Base-by-base conservation (phyloP, 2,113 vertebrate species). In the Syrrhaptes paradoxus region DNA sequence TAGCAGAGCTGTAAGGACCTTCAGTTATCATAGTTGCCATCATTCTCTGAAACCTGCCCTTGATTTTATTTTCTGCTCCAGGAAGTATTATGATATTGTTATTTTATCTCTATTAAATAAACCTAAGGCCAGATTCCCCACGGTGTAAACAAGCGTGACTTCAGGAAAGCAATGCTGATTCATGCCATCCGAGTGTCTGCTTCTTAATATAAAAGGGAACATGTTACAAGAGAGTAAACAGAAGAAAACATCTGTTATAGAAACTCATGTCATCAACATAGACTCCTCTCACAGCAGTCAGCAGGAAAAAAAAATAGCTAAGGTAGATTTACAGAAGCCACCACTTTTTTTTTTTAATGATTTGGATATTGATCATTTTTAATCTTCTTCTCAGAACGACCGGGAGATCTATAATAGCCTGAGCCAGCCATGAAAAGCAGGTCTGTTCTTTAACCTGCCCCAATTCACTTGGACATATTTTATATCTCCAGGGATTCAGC, bases 401-500 rank as follows among this genome's bases (percentile, higher is more conserved):
- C 32, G 3, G 89, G 96, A 97, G 97, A 97, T 97, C 75, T 97
- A 94, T 96, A 96, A 97, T 78, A 79, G 61, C 88, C 83, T 92
- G 92, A 97, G 92, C 58, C 87, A 91, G 93, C 95, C 85, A 93
- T 78, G 96, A 96, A 97, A 97, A 96, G 96, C 84, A 2, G 67
- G 92, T 91, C 95, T 46, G 96, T 97, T 97, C 97, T 97, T 97
- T 98, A 97, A 98, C 97, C 97, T 94, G 97, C 96, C 85, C 96
- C 97, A 96, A 96, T 98, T 97, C 96, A 94, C 97, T 97, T 96
- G 85, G 93, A 97, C 97, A 96, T 97, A 97, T 97, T 98, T 98
- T 96, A 97, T 97, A 96, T 98, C 98, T 98, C 97, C 24, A 93
- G 98, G 97, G 98, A 98, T 97, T 96, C 57, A 97, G 98, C 97